Evolutionary conservation across 1,140 invertebrate genomes (phyloP).

Genomic region (Polypedilum vanderplanki): DNA sequence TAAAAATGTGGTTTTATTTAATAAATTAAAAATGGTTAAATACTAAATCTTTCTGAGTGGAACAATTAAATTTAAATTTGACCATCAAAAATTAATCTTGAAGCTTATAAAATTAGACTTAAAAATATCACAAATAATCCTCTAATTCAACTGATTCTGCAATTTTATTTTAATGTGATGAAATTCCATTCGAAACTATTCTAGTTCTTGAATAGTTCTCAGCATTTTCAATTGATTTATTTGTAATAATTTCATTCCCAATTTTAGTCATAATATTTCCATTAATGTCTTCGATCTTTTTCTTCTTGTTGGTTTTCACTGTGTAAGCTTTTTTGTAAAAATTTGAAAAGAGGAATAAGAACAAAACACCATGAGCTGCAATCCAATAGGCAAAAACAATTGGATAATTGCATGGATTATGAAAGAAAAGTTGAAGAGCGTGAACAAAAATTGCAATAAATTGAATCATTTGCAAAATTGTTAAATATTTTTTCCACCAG

Average conservation of each 20-base stretch:
- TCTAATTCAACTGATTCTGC: too few relatives aligned
- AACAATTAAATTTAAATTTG: too few relatives aligned
- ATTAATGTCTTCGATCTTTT: not conserved
- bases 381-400: constrained; percentile 58
- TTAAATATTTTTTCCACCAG: constrained; percentile 88
- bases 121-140: too few relatives aligned
- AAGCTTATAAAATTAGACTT: too few relatives aligned
- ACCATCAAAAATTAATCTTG: too few relatives aligned
- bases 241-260: not conserved
- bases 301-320: constrained; percentile 36
- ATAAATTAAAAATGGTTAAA: too few relatives aligned
- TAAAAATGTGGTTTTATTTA: too few relatives aligned
- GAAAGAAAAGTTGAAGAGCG: constrained; percentile 68
- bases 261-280: not conserved
- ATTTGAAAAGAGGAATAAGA: constrained; percentile 61
- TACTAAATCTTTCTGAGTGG: too few relatives aligned
- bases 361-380: constrained; percentile 59
- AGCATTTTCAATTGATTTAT: too few relatives aligned
- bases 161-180: too few relatives aligned
- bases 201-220: too few relatives aligned
- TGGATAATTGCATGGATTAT: constrained; percentile 67
- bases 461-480: constrained; percentile 73
- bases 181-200: too few relatives aligned
- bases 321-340: constrained; percentile 63
- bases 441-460: constrained; percentile 67